A percentile compares a stretch with the other conserved stretches of the same genome.
phyloP scores from a whole-genome alignment of 23 tunicate species.

The Diplosoma virens region DNA sequence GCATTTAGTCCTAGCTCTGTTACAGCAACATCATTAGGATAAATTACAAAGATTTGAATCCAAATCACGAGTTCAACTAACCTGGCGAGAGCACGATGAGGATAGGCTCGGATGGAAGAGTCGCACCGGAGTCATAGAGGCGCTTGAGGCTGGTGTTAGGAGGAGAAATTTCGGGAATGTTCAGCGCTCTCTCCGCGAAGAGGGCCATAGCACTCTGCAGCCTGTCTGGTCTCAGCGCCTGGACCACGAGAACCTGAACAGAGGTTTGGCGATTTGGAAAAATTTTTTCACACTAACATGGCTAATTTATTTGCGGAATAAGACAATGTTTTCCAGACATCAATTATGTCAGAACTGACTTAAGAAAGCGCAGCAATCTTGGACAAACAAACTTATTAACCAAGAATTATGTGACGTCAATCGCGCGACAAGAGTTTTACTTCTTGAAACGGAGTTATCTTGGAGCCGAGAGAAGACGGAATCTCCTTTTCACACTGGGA shows the following conservation, averaged over 20 bases:
- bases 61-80: too few relatives aligned
- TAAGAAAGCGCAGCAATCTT: too few relatives aligned
- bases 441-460: constrained; percentile 81
- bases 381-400: too few relatives aligned
- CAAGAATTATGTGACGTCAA: too few relatives aligned
- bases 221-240: constrained; percentile 85
- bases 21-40: too few relatives aligned
- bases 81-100: constrained; percentile 73
- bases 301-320: too few relatives aligned
- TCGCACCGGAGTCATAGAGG: constrained; percentile 61
- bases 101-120: constrained; percentile 65
- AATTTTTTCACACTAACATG: too few relatives aligned
- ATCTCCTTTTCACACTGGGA: constrained; percentile 84
- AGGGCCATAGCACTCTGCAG: constrained; percentile 81
- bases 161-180: constrained; percentile 61
- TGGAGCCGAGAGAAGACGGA: constrained; percentile 54
- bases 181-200: constrained; percentile 62
- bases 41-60: too few relatives aligned
- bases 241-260: constrained; percentile 69
- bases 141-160: constrained; percentile 67
- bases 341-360: too few relatives aligned
- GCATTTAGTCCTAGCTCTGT: too few relatives aligned
- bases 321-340: too few relatives aligned
- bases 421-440: constrained; percentile 8
- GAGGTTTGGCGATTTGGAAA: too few relatives aligned